Base-by-base conservation (phyloP, 2,888 invertebrate species). In the Ochropleura plecta region DNA sequence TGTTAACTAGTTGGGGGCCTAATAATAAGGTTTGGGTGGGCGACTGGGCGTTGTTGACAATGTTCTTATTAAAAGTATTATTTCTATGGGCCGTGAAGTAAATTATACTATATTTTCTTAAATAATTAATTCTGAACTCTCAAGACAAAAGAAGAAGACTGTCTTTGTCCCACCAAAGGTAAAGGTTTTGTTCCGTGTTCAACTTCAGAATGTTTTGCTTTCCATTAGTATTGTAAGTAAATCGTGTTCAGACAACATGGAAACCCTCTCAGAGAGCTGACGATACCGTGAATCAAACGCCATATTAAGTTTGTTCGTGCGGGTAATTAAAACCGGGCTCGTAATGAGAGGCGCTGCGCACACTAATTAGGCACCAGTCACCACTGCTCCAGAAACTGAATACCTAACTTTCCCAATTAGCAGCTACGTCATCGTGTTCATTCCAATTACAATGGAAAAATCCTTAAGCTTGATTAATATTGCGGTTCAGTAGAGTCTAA, bases 371-470 rank as follows among this genome's bases (percentile, higher is more conserved):
- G 89, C 92, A 88, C 88, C 90, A 90, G 93, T 88, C 92, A 87
- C 89, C 91, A 90, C 89, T 90, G 91, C 91, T 92, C 91, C 92
- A 92, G 93, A 92, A 92, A 93, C 93, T 91, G 90, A 90, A 92
- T 90, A 91, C 90, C 92, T 92, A 93, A 92, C 91, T 92, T 92
- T 91, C 89, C 93, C 92, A 95, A 94, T 95, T 95, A 94, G 90
- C 88, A 90, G 82, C 89, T 86, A 88, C 87, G 87, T 92, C 90
- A 88, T 86, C 85, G 77, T 79, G 81, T 82, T 87, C 75, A 88
- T 89, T 88, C 89, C 84, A 89, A 91, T 89, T 90, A 91, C 86
- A 81, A 84, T 84, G 79, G 78, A 84, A 88, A 86, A 84, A 81
- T 84, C 83, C 77, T 76, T 88, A 76, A 86, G 79, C 80, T 84